Conservation (phyloP, 2,113 vertebrate genomes). For the Dromas ardeola region DNA sequence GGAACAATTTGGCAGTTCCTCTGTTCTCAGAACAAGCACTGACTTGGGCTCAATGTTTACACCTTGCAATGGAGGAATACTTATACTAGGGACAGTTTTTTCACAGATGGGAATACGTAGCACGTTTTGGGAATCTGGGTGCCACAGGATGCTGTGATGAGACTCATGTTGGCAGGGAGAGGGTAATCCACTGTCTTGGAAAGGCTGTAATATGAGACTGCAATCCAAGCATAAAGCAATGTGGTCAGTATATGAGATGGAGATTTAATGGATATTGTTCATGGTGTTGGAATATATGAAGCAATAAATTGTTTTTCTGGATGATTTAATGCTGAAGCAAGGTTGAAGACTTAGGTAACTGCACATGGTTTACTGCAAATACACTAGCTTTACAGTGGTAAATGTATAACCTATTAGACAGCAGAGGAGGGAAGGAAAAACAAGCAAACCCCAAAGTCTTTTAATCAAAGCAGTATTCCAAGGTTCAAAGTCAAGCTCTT, state of each 20-base stretch:
- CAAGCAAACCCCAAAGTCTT: background rate
- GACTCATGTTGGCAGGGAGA: rapidly evolving
- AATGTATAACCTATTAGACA: constrained; percentile 7
- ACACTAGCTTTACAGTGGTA: constrained; percentile 30
- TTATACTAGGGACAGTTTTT: background rate
- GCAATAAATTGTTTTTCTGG: constrained; percentile 60
- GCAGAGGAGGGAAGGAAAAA: background rate
- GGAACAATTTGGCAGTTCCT: background rate
- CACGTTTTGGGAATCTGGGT: background rate
- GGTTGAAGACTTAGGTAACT: constrained; percentile 23
- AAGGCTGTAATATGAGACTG: background rate
- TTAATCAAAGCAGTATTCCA: constrained; percentile 1
- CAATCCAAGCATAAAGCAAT: background rate
- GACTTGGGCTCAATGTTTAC: background rate
- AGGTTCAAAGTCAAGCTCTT: background rate
- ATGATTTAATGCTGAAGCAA: constrained; percentile 46
- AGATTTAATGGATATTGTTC: constrained; percentile 59
- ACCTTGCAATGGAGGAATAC: background rate
- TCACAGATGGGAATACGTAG: background rate
- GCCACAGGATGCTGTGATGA: background rate
- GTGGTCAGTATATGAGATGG: constrained; percentile 21
- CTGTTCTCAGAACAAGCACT: background rate
- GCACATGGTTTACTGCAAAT: constrained; percentile 33
- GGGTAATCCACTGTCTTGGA: background rate
- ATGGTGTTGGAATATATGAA: constrained; percentile 49